phyloP scores from a whole-genome alignment of 2,797 vertebrate species.

The Onychomys torridus region DNA sequence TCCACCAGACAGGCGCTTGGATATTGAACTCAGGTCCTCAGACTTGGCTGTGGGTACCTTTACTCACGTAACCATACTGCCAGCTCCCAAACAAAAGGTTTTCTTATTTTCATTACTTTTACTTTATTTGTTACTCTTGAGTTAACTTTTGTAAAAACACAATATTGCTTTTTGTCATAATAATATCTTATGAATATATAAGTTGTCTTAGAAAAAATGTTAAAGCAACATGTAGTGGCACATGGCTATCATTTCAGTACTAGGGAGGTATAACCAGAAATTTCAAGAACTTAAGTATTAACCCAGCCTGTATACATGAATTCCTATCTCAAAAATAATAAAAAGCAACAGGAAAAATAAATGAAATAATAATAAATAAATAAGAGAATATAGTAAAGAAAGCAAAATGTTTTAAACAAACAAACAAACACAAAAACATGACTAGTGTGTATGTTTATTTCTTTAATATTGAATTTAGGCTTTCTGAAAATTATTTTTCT shows the following conservation, averaged over 20 bases:
- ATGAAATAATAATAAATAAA: neutral
- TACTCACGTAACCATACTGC: neutral
- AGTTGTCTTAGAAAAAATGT: neutral
- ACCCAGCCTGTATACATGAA: too few species aligned
- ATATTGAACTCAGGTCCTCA: too few species aligned
- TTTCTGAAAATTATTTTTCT: neutral
- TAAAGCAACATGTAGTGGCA: neutral
- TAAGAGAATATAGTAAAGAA: neutral
- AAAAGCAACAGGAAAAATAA: neutral
- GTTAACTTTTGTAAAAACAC: neutral
- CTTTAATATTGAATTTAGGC: neutral
- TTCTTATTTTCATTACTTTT: neutral
- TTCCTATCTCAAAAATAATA: neutral
- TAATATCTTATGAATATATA: neutral
- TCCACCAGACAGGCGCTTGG: rapidly evolving
- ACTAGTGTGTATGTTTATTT: neutral
- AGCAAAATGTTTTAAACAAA: neutral
- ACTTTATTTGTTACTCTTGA: neutral
- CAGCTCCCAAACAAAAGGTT: neutral
- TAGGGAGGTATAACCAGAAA: neutral
- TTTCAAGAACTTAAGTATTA: neutral
- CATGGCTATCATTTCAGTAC: neutral
- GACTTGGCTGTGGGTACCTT: neutral
- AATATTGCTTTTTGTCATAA: neutral
- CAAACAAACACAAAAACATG: neutral